Conservation (phyloP, 2,888 invertebrate species). For the Dicycla oo region DNA sequence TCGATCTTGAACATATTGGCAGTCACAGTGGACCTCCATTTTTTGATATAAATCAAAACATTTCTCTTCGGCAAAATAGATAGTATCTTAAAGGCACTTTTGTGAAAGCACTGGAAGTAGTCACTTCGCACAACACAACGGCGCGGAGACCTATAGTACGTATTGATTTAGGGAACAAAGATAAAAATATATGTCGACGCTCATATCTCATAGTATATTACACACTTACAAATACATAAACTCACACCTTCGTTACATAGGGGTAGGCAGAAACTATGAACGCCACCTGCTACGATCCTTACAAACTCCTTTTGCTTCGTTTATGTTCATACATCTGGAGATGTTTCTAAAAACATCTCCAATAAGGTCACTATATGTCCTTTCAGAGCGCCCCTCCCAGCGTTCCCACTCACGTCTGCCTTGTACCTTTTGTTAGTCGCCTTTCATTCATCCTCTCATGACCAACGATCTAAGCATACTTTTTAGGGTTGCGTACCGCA, state of each 20-base stretch:
- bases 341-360: neutral
- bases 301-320: too few species aligned
- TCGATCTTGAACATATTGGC: neutral
- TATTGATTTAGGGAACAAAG: constrained; percentile 19
- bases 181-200: constrained; percentile 9
- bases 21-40: neutral
- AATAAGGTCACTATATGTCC: too few species aligned
- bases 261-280: neutral
- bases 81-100: constrained; percentile 17
- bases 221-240: neutral
- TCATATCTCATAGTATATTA: constrained; percentile 3
- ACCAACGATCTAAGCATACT: neutral
- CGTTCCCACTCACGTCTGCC: neutral
- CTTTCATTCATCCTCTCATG: neutral
- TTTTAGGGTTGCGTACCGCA: too few species aligned
- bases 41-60: constrained; percentile 16
- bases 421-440: neutral
- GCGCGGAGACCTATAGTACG: constrained; percentile 20
- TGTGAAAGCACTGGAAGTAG: constrained; percentile 16
- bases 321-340: neutral
- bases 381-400: too few species aligned
- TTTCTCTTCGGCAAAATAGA: constrained; percentile 9
- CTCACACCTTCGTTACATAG: too few species aligned
- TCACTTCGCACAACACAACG: neutral
- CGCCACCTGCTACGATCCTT: neutral